Percentiles rank a stretch among this genome's conserved stretches.
Evolutionary conservation across 2,797 vertebrate species (phyloP).

Genomic region (Takifugu ocellatus): DNA sequence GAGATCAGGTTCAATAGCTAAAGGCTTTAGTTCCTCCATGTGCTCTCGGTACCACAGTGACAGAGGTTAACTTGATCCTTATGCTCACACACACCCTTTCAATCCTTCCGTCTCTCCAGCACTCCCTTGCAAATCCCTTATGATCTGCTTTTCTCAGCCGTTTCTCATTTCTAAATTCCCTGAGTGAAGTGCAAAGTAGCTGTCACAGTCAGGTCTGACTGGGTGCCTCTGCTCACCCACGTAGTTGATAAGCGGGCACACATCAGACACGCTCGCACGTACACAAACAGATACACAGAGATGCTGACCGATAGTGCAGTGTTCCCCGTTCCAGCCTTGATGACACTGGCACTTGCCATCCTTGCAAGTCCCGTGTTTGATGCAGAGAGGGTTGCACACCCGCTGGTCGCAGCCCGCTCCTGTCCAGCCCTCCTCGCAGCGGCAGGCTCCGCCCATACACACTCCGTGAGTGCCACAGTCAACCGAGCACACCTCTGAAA

Average conservation of each 20-base stretch:
- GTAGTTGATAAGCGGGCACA: constrained; percentile 36
- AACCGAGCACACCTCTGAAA: constrained; percentile 95
- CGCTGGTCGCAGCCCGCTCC: constrained; percentile 94
- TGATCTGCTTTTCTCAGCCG: constrained; percentile 41
- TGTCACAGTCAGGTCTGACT: constrained; percentile 48
- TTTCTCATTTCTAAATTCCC: constrained; percentile 47
- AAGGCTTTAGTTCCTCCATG: too few species aligned
- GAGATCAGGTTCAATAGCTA: too few species aligned
- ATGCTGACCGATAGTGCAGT: constrained; percentile 98
- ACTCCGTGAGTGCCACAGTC: constrained; percentile 98
- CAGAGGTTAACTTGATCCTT: too few species aligned
- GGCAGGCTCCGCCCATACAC: constrained; percentile 94
- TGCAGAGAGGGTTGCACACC: constrained; percentile 95
- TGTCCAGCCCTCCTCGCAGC: constrained; percentile 98
- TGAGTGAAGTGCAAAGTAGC: constrained; percentile 51
- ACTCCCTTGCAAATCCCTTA: constrained; percentile 36
- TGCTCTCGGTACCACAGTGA: too few species aligned
- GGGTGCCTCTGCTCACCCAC: constrained; percentile 47
- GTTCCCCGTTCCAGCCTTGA: constrained; percentile 99
- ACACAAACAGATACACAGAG: constrained; percentile 1
- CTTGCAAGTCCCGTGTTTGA: constrained; percentile 98
- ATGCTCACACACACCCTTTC: too few species aligned
- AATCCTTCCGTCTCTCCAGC: constrained; percentile 14
- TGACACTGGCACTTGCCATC: constrained; percentile 99
- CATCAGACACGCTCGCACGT: constrained; percentile 23